Evolutionary conservation across 2,113 vertebrate genomes (phyloP), one percentile per base, ranked within the genome.

Genomic region (Lepus europaeus): DNA sequence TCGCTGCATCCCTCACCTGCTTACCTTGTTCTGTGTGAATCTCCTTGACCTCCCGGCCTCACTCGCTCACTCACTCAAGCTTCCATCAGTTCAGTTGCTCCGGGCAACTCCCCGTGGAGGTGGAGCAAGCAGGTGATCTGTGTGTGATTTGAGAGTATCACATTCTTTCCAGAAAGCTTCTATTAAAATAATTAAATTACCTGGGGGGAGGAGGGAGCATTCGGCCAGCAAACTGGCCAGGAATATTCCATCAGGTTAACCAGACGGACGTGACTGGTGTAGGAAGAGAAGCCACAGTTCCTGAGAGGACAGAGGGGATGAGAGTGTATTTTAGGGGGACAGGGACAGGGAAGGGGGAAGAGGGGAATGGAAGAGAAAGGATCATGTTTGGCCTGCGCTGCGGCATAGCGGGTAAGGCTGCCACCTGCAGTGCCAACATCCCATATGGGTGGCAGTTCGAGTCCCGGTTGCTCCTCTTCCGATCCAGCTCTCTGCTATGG

Each of bases 161-260:
- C 23, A 53, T 69, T 88, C 90, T 76, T 92, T 59, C 78, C 39
- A 53, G 56, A 93, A 94, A 93, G 56, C 29, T 73, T 59, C 72
- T 51, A 33, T 61, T 88, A 85, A 91, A 77, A 85, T 74, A 63
- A 95, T 49, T 76, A 76, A 63, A 79, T 90, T 81, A 78, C 11
- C 51, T 53, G 61, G 66, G 36, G 89, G 49, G 20, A 2, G 73
- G 9, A 1, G 59, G 22, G 53, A 5, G 4, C 56, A 59, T 31
- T 61, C 33, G 68, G 45, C 53, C 79, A 31, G 68, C 29, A 94
- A 25, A 64, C 25, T 20, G 79, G 59, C 33, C 33, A 70, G 66
- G n/a, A 81, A 51, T 84, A 73, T 63, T 36, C 4, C 2, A 9
- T 6, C 7, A 68, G 45, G 29, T 69, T 91, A n/a, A n/a, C 1